Percentiles rank a stretch among this genome's conserved stretches.
Conservation (phyloP, 2,113 vertebrate species). For the Malurus elegans region DNA sequence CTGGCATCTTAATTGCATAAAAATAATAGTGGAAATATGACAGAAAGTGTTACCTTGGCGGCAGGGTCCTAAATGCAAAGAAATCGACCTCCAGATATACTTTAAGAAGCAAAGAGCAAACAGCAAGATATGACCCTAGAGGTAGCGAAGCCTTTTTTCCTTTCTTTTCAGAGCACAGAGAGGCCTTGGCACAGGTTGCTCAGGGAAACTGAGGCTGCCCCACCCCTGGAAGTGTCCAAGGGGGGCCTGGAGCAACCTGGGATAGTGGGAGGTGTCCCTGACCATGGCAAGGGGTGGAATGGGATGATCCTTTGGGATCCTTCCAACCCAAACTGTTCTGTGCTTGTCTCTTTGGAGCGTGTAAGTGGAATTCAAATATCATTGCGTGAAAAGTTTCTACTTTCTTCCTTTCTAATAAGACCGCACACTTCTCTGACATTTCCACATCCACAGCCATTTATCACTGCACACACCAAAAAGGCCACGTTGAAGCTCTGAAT, state of each 20-base stretch:
- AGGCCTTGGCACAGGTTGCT: not conserved
- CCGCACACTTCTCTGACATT: not conserved
- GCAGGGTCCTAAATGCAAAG: not conserved
- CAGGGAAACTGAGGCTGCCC: not conserved
- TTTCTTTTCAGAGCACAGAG: accelerated
- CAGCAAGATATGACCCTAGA: accelerated
- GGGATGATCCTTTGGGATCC: not conserved
- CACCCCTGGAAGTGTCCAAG: not conserved
- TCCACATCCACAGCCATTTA: not conserved
- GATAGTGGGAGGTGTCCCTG: not conserved
- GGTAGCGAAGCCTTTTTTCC: not conserved
- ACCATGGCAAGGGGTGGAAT: not conserved
- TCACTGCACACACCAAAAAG: not conserved
- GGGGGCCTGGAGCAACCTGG: not conserved
- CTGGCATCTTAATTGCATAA: not conserved
- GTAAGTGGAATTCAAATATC: not conserved
- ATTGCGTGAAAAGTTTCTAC: not conserved
- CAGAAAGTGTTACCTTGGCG: not conserved
- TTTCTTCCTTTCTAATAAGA: not conserved
- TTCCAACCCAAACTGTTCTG: not conserved
- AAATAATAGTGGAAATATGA: not conserved
- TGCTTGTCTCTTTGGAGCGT: not conserved
- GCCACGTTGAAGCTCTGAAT: not conserved
- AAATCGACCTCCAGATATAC: not conserved
- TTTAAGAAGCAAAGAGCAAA: not conserved